These are phyloP conservation scores for Ferrisia virgata DNA, from an alignment of 2,888 invertebrate species.

Conservation along the genomic window DNA sequence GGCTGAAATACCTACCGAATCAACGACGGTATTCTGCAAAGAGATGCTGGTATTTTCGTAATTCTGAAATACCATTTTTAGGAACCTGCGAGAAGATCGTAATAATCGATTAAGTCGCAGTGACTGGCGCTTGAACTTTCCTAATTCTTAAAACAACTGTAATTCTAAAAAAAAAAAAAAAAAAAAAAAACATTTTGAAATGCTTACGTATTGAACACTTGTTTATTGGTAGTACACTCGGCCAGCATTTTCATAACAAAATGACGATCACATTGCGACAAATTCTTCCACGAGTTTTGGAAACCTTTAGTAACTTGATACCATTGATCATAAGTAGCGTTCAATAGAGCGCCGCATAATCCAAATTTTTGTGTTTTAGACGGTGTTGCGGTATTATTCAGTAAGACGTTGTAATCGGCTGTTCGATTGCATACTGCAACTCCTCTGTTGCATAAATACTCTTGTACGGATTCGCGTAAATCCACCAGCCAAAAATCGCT, in stretches of 20 bases:
- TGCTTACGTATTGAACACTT: conserved; percentile 1
- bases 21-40: neutral
- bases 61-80: neutral
- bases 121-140: too few relatives aligned
- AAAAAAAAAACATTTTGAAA: neutral
- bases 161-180: too few relatives aligned
- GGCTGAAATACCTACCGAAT: neutral
- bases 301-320: neutral
- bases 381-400: neutral
- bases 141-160: too few relatives aligned
- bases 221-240: neutral
- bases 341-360: neutral
- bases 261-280: neutral
- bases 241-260: neutral
- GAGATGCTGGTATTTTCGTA: neutral
- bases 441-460: neutral
- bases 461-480: neutral
- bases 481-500: neutral
- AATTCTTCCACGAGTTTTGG: neutral
- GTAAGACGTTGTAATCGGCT: neutral
- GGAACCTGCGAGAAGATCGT: neutral
- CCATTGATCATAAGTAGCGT: conserved; percentile 3
- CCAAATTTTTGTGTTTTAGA: too few relatives aligned
- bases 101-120: neutral
- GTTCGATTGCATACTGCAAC: conserved; percentile 17